Conservation (phyloP, 2,797 vertebrate species). For the Agapornis canus region DNA sequence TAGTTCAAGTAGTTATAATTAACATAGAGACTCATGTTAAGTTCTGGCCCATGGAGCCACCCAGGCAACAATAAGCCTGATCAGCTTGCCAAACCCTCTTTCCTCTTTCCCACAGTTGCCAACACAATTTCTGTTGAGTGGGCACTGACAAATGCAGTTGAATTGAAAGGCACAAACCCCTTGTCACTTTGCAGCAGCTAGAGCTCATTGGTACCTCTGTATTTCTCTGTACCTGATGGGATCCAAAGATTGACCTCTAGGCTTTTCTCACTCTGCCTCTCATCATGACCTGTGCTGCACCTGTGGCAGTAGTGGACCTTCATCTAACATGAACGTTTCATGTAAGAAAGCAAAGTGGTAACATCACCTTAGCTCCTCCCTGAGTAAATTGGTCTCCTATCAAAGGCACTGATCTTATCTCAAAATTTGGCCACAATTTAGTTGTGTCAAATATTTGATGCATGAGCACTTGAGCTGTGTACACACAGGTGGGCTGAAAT, state of each 20-base stretch:
- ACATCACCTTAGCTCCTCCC: not conserved
- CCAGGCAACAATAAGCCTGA: not conserved
- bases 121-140: not conserved
- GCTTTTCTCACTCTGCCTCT: not conserved
- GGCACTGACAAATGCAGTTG: not conserved
- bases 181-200: not conserved
- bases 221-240: not conserved
- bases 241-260: not conserved
- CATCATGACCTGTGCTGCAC: not conserved
- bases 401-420: not conserved
- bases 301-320: not conserved
- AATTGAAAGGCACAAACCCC: not conserved
- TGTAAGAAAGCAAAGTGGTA: not conserved
- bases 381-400: not conserved
- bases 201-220: not conserved
- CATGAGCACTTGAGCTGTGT: fast-evolving
- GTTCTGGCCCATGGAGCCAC: not conserved
- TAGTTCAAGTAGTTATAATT: not conserved
- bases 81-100: not conserved
- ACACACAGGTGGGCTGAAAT: fast-evolving
- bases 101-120: not conserved
- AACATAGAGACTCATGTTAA: not conserved
- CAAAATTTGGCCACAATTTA: not conserved
- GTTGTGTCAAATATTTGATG: not conserved
- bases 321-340: not conserved